Conservation (phyloP, 2,797 vertebrate species). For the Malacoraja senta region DNA sequence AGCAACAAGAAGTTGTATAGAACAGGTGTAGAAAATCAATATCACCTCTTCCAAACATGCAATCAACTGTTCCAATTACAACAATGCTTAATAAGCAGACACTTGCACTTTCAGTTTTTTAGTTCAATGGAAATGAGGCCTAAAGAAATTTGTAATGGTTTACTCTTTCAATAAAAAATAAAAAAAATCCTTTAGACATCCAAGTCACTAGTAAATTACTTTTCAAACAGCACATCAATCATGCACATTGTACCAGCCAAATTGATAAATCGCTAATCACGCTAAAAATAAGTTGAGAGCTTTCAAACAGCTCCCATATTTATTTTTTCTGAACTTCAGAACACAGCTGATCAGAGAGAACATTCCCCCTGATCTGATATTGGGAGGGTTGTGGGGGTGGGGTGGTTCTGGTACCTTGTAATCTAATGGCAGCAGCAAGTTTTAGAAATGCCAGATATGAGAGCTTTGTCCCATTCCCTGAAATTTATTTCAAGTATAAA, state of each 20-base stretch:
- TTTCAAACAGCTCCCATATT: background rate
- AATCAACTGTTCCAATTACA: background rate
- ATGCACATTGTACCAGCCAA: background rate
- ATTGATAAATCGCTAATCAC: background rate
- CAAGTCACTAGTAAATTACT: background rate
- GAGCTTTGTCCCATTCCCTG: background rate
- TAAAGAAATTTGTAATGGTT: constrained; percentile 10
- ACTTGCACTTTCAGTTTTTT: background rate
- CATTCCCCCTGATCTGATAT: background rate
- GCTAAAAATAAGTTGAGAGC: background rate
- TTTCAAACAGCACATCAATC: background rate
- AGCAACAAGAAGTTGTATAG: background rate
- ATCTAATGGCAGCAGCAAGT: background rate
- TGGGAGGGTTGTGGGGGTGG: background rate
- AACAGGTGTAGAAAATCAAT: background rate
- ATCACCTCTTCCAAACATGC: constrained; percentile 14
- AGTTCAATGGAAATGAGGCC: background rate
- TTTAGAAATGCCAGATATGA: background rate
- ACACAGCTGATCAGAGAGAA: constrained; percentile 4
- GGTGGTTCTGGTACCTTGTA: background rate
- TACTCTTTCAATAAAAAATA: background rate
- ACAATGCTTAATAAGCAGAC: constrained; percentile 33
- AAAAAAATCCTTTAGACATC: background rate
- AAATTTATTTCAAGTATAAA: constrained; percentile 25
- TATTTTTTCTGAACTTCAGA: background rate